Percentiles rank a stretch among this genome's conserved stretches.
These are phyloP conservation scores for Ctenomys sociabilis DNA, from an alignment of 2,113 vertebrate genomes.

Conservation along the genomic window DNA sequence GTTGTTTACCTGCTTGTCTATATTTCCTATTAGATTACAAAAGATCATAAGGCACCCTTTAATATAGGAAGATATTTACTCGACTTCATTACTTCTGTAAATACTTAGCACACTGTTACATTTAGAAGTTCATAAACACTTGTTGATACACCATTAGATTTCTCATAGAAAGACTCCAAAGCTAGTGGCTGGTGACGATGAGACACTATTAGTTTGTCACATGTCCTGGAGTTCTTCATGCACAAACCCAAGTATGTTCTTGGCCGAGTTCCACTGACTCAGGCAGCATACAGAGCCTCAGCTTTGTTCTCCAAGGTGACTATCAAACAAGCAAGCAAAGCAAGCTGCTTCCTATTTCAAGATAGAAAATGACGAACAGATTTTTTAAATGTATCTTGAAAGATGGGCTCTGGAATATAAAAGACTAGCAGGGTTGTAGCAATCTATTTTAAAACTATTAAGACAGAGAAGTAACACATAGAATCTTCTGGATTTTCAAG, in stretches of 20 bases:
- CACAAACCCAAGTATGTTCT: background rate
- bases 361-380: constrained; percentile 14
- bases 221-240: background rate
- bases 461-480: background rate
- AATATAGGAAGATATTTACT: background rate
- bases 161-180: background rate
- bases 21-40: background rate
- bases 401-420: background rate
- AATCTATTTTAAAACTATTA: constrained; percentile 53
- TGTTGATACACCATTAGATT: background rate
- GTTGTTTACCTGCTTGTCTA: background rate
- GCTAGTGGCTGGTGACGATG: background rate
- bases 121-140: background rate
- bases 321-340: constrained; percentile 10
- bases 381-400: constrained; percentile 44
- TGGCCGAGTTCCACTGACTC: background rate
- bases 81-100: constrained; percentile 6
- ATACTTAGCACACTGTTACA: background rate
- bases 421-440: background rate
- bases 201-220: background rate
- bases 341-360: constrained; percentile 20
- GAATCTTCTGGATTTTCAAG: background rate
- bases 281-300: background rate
- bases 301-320: background rate
- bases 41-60: background rate